Evolutionary conservation across 2,797 vertebrate genomes (phyloP), one percentile per base, ranked within the genome.

Genomic region (Onychomys arenicola): DNA sequence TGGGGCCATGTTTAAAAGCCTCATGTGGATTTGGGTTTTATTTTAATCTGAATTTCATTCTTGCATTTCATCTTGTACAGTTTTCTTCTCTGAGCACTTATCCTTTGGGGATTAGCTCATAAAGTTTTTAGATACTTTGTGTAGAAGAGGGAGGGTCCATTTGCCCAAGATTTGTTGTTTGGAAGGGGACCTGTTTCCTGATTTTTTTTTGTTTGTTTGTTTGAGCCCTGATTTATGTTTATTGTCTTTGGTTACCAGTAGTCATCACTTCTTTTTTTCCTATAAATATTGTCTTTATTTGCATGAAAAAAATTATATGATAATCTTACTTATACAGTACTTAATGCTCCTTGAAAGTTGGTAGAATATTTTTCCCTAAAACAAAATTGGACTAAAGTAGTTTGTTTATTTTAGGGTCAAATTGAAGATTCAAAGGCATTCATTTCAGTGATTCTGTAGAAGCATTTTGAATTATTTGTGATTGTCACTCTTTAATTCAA

Each of bases 271-370:
- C 13, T 78, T 96, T 85, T 96, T 96, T 91, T 94, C 73, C 65
- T 73, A 37, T 92, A 49, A 85, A 43, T 80, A 32, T 3, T 89
- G 34, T 61, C 29, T 23, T n/a, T 27, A 77, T 92, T 96, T 95
- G 19, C 29, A n/a, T 94, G 73, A 78, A 67, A 52, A 52, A 71
- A 81, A 61, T 40, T 81, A 46, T 82, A 61, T n/a, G 4, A 67
- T 82, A 11, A 57, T 4, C 7, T 85, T 85, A 46, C 10, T 67
- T 91, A 37, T 3, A 23, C 82, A 61, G 6, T 95, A 46, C 29
- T 92, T 92, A 90, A 49, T 95, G 14, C 49, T 90, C 91, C 57
- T 91, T 52, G n/a, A 91, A 90, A 93, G 25, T 90, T 90, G 14
- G 34, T 52, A 77, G 89, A 88, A 78, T 43, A 75, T 84, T 96